Conservation (phyloP, 2,113 vertebrate species). For the Rana temporaria region DNA sequence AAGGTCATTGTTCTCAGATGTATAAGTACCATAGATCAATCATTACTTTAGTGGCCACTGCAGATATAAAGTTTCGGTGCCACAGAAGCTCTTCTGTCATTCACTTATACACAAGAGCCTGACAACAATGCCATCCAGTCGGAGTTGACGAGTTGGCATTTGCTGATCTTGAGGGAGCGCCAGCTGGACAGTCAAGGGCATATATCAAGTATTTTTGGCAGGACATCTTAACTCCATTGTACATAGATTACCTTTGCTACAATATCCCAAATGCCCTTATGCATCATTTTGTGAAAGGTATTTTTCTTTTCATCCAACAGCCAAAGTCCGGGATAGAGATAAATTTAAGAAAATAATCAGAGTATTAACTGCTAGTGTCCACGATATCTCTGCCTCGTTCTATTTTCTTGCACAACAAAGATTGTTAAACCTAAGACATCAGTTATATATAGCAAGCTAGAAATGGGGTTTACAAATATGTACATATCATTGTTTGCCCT, state of each 20-base stretch:
- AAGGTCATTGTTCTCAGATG: neutral
- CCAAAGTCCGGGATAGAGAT: no score
- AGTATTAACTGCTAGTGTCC: no score
- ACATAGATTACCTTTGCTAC: conserved; percentile 41
- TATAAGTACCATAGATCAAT: neutral
- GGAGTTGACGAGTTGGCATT: conserved; percentile 16
- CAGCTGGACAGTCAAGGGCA: conserved; percentile 39
- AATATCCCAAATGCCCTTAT: conserved; percentile 16
- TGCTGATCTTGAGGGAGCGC: neutral
- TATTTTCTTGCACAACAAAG: no score
- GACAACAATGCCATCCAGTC: neutral
- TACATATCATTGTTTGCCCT: no score
- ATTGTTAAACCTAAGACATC: no score
- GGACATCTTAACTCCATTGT: conserved; percentile 29
- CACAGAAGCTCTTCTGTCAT: conserved; percentile 22
- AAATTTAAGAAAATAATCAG: no score
- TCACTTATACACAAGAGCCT: neutral
- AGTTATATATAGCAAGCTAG: no score
- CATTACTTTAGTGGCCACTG: neutral
- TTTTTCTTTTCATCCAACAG: conserved; percentile 4
- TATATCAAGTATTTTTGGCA: conserved; percentile 27
- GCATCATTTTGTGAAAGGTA: neutral
- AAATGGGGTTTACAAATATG: no score
- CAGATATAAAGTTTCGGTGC: conserved; percentile 4
- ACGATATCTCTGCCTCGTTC: no score